Evolutionary conservation across 1,140 invertebrate genomes (phyloP), one percentile per base, ranked within the genome.

Genomic region (Drosophila nikananu): DNA sequence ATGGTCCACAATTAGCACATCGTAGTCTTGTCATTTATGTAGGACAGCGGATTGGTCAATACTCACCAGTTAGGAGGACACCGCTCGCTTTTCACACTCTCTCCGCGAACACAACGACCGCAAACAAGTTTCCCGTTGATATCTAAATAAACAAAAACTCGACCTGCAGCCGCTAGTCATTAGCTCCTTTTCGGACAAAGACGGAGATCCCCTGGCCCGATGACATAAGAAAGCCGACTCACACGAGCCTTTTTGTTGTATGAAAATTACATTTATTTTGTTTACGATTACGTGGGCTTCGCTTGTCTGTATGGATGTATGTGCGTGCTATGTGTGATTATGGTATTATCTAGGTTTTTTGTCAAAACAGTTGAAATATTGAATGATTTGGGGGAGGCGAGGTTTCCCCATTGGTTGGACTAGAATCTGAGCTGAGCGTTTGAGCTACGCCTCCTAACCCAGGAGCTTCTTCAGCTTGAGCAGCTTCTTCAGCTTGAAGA

Each of bases 401-500:
- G 30, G 64, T 72, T 72, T 80, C 55, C 77, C 55, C 63, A 51
- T 61, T 25, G 37, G 30, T 66, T 83, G 27, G 76, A 87, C 81
- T 90, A 81, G 81, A 89, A 61, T 61, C 32, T 42, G 37, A 77
- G 68, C 46, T 49, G 42, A 10, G 35, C 48, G 19, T 15, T 7
- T 12, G n/a, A 15, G n/a, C 23, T 25, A 30, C 30, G 30, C 3
- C 49, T 27, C 7, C 42, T 92, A 92, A 17, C 91, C 91, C 49
- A 92, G 64, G 30, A 92, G 77, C 15, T 89, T 81, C 39, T 89
- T 81, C 46, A 92, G 57, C 65, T 92, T 92, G 59, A 92, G 87
- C 60, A 92, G 77, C 77, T 92, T 92, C 78, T 92, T 92, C 59
- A 92, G 65, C 65, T 92, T 92, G 57, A 92, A 92, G 27, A 92